Conservation (phyloP, 30 jellyfish, hydroid and myxozoan species). For the Chironex yamaguchii region DNA sequence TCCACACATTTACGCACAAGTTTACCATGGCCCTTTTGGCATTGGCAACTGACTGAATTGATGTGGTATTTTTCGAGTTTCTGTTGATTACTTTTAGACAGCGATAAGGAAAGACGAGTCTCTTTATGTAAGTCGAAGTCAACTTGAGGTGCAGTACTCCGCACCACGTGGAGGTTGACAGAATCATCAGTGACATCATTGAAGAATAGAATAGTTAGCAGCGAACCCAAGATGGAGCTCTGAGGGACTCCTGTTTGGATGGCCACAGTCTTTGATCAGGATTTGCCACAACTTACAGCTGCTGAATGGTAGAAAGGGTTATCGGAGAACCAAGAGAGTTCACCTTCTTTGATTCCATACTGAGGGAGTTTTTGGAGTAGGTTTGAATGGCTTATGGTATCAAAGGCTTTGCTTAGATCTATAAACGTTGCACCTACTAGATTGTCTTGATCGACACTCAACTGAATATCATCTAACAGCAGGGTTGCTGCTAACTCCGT, state of each 20-base stretch:
- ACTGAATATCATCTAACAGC: too few relatives aligned
- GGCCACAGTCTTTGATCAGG: constrained; percentile 47
- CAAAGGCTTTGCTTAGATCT: neutral
- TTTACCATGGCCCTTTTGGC: constrained; percentile 5
- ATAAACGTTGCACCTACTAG: constrained; percentile 30
- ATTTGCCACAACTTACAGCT: constrained; percentile 35
- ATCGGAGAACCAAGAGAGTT: constrained; percentile 55
- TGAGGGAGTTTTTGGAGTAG: constrained; percentile 55
- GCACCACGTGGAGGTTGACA: neutral
- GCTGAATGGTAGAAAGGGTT: too few relatives aligned
- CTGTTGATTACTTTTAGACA: neutral
- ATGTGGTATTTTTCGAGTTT: neutral
- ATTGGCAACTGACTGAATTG: neutral
- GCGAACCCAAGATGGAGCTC: constrained; percentile 58
- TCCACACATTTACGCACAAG: neutral
- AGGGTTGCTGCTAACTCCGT: too few relatives aligned
- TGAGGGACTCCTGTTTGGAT: constrained; percentile 46
- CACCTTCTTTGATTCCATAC: constrained; percentile 45
- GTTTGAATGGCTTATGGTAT: constrained; percentile 20
- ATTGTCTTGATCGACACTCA: neutral
- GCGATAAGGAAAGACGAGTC: neutral
- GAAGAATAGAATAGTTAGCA: constrained; percentile 14
- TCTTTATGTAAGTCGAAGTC: too few relatives aligned
- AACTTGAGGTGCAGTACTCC: neutral
- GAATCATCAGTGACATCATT: constrained; percentile 51